Evolutionary conservation across 2,113 vertebrate genomes (phyloP).

Genomic region (Jaculus jaculus): DNA sequence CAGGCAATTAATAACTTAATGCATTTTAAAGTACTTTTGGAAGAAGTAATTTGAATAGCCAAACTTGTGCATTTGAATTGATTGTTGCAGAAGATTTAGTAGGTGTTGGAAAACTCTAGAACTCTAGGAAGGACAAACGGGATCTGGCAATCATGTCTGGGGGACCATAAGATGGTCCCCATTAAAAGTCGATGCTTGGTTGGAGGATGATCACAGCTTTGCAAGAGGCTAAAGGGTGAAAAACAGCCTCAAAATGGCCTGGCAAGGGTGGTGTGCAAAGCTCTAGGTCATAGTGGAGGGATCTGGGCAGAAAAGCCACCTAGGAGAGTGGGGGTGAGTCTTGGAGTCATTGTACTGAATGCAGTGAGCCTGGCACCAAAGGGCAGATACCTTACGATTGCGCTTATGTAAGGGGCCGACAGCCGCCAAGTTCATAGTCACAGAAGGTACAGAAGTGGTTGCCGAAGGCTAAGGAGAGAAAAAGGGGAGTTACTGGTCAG

Average conservation of each 20-base stretch:
- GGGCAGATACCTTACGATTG: not conserved
- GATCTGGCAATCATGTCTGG: constrained; percentile 57
- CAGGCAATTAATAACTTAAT: constrained; percentile 93
- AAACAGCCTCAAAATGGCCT: not conserved
- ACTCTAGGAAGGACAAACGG: constrained; percentile 85
- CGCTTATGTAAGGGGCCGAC: not conserved
- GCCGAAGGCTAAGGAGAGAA: not conserved
- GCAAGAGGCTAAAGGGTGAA: not conserved
- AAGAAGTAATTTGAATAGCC: constrained; percentile 91
- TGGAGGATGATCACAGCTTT: not conserved
- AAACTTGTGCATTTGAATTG: constrained; percentile 89
- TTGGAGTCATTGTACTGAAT: not conserved
- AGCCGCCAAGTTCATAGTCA: not conserved
- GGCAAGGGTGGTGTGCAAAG: not conserved
- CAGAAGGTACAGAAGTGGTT: not conserved
- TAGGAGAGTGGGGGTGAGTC: not conserved
- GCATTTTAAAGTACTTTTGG: constrained; percentile 93
- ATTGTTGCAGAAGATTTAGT: constrained; percentile 89
- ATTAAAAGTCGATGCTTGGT: not conserved
- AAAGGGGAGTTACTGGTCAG: not conserved
- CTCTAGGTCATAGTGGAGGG: not conserved
- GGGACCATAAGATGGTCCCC: not conserved
- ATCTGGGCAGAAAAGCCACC: not conserved
- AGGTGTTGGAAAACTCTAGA: constrained; percentile 83
- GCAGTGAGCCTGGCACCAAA: not conserved